Percentiles rank a stretch among this genome's conserved stretches.
These are phyloP conservation scores for Lasioglossum calceatum DNA, from an alignment of 2,888 invertebrate genomes.

Conservation along the genomic window DNA sequence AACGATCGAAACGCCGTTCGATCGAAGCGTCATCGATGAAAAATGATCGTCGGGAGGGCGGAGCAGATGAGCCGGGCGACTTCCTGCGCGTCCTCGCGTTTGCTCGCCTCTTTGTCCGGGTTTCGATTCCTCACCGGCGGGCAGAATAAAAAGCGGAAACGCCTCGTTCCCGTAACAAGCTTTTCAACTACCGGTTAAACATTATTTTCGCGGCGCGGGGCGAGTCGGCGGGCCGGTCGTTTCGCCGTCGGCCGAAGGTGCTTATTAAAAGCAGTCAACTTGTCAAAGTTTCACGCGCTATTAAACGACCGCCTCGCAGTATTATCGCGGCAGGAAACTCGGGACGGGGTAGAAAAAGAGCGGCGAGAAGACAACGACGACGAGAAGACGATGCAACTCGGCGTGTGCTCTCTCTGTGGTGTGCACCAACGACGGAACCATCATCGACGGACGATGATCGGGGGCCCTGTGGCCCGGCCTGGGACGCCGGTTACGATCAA, in stretches of 20 bases:
- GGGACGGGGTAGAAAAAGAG: constrained; percentile 17
- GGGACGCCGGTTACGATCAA: constrained; percentile 48
- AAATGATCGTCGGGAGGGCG: not conserved
- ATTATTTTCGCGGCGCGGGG: constrained; percentile 31
- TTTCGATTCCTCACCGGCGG: constrained; percentile 5
- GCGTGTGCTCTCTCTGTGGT: not conserved
- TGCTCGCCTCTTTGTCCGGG: not conserved
- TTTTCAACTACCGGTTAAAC: constrained; percentile 39
- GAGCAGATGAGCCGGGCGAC: not conserved
- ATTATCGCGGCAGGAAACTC: constrained; percentile 49
- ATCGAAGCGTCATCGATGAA: constrained; percentile 3
- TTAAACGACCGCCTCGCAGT: constrained; percentile 48
- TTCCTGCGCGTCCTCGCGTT: constrained; percentile 11
- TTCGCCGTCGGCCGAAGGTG: constrained; percentile 39
- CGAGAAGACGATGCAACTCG: not conserved
- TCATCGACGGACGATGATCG: constrained; percentile 44
- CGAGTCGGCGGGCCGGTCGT: constrained; percentile 36
- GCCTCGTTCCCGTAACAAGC: constrained; percentile 33
- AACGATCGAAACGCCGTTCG: not conserved
- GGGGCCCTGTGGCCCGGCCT: not conserved
- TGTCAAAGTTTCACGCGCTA: constrained; percentile 56
- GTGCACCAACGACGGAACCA: constrained; percentile 25
- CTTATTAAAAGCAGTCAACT: constrained; percentile 59
- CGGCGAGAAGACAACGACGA: not conserved
- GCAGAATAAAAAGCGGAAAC: constrained; percentile 40